Evolutionary conservation across 2,888 invertebrate genomes (phyloP).

Genomic region (Microctonus hyperodae): DNA sequence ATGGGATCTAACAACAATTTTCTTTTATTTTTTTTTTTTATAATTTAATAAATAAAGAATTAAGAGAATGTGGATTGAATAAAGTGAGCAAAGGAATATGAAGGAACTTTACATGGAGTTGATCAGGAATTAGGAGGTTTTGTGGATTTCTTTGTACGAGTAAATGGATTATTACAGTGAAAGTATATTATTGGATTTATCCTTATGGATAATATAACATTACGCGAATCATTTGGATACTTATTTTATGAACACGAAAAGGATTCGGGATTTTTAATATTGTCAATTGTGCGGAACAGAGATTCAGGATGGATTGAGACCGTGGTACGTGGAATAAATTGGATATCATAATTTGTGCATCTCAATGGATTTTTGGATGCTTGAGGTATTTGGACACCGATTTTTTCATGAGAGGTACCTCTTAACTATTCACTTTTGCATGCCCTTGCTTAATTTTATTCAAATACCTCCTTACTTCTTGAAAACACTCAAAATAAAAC

Average conservation of each 20-base stretch:
- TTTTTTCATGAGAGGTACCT: conserved; percentile 27
- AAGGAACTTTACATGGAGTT: conserved; percentile 35
- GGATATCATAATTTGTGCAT: conserved; percentile 19
- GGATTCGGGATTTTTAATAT: conserved; percentile 15
- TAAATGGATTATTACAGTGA: conserved; percentile 9
- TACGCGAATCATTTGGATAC: conserved; percentile 9
- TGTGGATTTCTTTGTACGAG: conserved; percentile 35
- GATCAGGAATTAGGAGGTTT: conserved; percentile 41
- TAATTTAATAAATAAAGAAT: conserved; percentile 31
- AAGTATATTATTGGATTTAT: conserved; percentile 5
- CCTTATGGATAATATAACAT: conserved; percentile 1
- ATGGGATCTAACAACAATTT: conserved; percentile 37
- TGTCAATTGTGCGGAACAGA: conserved; percentile 32
- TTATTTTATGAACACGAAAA: conserved; percentile 6
- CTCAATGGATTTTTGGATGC: conserved; percentile 29
- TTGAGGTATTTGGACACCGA: conserved; percentile 33
- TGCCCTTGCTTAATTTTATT: conserved; percentile 27
- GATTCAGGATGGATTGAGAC: conserved; percentile 13
- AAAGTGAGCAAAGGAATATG: conserved; percentile 23
- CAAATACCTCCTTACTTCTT: conserved; percentile 21
- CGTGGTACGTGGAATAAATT: conserved; percentile 6
- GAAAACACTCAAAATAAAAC: conserved; percentile 19
- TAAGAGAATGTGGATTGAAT: conserved; percentile 29
- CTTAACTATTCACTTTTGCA: conserved; percentile 27
- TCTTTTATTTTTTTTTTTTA: neutral